Evolutionary conservation across 2,888 invertebrate species (phyloP).

Genomic region (Crematogaster levior): DNA sequence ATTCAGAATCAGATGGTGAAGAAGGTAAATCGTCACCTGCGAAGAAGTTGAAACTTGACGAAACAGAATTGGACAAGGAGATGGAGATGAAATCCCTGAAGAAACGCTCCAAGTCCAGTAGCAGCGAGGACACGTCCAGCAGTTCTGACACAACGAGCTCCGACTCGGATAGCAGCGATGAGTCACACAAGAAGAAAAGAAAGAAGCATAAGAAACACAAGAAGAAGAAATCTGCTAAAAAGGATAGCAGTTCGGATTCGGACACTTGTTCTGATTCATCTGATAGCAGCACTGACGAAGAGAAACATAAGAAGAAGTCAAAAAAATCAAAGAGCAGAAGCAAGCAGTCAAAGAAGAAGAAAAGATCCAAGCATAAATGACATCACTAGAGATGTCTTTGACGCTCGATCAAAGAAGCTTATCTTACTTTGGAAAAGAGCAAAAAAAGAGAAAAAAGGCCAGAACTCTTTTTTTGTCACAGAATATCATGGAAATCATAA

Average conservation of each 20-base stretch:
- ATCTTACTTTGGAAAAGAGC: neutral
- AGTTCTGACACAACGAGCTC: constrained; percentile 86
- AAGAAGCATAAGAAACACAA: constrained; percentile 88
- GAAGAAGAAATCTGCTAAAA: constrained; percentile 87
- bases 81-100: constrained; percentile 84
- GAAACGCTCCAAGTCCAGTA: constrained; percentile 85
- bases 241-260: constrained; percentile 88
- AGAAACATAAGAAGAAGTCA: constrained; percentile 88
- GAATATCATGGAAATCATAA: constrained; percentile 49
- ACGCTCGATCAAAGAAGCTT: constrained; percentile 11
- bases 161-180: constrained; percentile 85
- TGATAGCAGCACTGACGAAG: constrained; percentile 88
- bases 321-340: constrained; percentile 91
- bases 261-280: constrained; percentile 90
- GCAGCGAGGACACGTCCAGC: constrained; percentile 87
- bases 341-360: constrained; percentile 90
- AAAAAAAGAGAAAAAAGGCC: neutral
- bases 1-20: constrained; percentile 89
- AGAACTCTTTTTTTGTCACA: constrained; percentile 47
- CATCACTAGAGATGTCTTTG: constrained; percentile 69
- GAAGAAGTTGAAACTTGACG: constrained; percentile 78
- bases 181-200: constrained; percentile 87
- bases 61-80: constrained; percentile 73
- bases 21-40: constrained; percentile 74
- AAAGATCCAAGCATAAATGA: constrained; percentile 89